Evolutionary conservation across 2,888 invertebrate genomes (phyloP).

Genomic region (Subacronicta megacephala): DNA sequence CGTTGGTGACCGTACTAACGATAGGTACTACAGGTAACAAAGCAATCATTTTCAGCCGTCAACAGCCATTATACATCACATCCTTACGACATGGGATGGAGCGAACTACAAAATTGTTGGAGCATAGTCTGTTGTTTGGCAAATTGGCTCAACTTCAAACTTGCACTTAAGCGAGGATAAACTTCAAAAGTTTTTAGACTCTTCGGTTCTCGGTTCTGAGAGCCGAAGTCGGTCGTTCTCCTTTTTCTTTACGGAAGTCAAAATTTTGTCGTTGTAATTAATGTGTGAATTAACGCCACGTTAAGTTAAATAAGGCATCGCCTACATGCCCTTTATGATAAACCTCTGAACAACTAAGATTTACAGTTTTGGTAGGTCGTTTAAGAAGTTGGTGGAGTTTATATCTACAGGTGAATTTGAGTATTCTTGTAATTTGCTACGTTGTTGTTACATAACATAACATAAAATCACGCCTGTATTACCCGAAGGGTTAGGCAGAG

Average conservation of each 20-base stretch:
- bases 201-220: background rate
- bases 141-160: slow-evolving; percentile 1
- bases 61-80: background rate
- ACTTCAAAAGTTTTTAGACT: slow-evolving; percentile 1
- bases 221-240: no score
- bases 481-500: no score
- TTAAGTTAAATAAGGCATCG: background rate
- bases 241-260: background rate
- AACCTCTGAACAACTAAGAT: background rate
- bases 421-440: background rate
- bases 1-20: no score
- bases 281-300: background rate
- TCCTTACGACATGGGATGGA: background rate
- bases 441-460: background rate
- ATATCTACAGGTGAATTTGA: background rate
- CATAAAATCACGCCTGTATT: no score
- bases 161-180: background rate
- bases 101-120: slow-evolving; percentile 1
- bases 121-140: slow-evolving; percentile 1
- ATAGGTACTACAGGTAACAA: background rate
- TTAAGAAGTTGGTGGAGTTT: no score
- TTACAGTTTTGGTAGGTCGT: background rate
- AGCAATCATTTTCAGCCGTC: background rate
- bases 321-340: background rate
- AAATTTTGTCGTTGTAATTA: slow-evolving; percentile 8